These are phyloP conservation scores for Drosophila paulistorum DNA, from an alignment of 1,140 invertebrate species.

Conservation along the genomic window DNA sequence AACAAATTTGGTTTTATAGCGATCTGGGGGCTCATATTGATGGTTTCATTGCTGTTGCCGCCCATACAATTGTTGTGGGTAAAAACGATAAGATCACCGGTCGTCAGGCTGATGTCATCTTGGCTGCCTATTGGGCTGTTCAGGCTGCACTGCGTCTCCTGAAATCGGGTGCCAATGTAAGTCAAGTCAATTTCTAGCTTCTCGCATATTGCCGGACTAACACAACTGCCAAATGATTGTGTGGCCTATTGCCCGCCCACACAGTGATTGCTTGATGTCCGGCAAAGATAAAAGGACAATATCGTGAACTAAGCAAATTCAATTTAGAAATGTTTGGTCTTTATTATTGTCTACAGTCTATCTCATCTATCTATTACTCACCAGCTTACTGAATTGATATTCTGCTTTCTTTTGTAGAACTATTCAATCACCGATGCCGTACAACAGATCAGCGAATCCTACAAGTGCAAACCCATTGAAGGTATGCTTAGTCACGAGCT, in stretches of 20 bases:
- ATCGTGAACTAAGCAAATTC: conserved; percentile 74
- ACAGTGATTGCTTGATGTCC: neutral
- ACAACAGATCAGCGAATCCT: conserved; percentile 95
- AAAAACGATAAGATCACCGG: conserved; percentile 90
- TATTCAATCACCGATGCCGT: conserved; percentile 96
- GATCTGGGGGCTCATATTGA: conserved; percentile 99
- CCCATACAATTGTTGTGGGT: conserved; percentile 95
- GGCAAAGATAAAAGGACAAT: conserved; percentile 34
- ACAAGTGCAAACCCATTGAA: conserved; percentile 98
- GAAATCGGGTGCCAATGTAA: conserved; percentile 94
- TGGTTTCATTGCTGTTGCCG: conserved; percentile 99
- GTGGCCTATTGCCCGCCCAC: neutral
- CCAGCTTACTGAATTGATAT: too few species aligned
- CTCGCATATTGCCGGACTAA: too few species aligned
- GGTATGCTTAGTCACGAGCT: conserved; percentile 99
- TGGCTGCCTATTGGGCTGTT: conserved; percentile 97
- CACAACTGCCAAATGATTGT: too few species aligned
- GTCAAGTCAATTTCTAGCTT: conserved; percentile 15
- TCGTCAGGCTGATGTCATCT: conserved; percentile 96
- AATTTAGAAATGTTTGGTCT: conserved; percentile 68
- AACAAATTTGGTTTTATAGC: conserved; percentile 83
- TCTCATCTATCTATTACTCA: too few species aligned
- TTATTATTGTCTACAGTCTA: conserved; percentile 73
- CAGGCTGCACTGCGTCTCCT: conserved; percentile 97
- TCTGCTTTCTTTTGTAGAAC: conserved; percentile 87